These are phyloP conservation scores for Ichneumon xanthorius DNA, from an alignment of 2,888 invertebrate species.

Conservation along the genomic window DNA sequence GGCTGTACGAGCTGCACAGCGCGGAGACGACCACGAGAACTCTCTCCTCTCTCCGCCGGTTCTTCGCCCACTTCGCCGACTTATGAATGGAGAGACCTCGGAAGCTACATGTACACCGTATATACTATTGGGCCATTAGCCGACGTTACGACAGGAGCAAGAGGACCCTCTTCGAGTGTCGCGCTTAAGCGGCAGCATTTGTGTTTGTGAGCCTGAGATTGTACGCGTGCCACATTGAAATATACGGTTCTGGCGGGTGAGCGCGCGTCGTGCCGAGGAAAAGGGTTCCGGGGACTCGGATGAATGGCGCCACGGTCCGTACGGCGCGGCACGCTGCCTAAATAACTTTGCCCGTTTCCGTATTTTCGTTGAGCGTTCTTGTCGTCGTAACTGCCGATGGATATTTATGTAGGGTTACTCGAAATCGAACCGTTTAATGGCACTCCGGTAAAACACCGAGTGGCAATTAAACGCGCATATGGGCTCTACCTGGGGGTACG, in stretches of 20 bases:
- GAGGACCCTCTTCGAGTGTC: slow-evolving; percentile 60
- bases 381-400: slow-evolving; percentile 16
- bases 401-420: slow-evolving; percentile 5
- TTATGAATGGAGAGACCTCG: slow-evolving; percentile 77
- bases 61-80: slow-evolving; percentile 63
- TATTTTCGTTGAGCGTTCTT: slow-evolving; percentile 1
- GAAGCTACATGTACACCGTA: slow-evolving; percentile 66
- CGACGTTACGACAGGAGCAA: slow-evolving; percentile 64
- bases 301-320: slow-evolving; percentile 36
- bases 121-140: slow-evolving; percentile 76
- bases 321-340: slow-evolving; percentile 20
- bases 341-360: slow-evolving; percentile 31
- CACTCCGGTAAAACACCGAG: slow-evolving; percentile 8
- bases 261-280: no score
- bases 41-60: slow-evolving; percentile 20
- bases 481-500: no score
- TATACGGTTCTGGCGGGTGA: not conserved
- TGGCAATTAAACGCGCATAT: not conserved
- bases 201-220: slow-evolving; percentile 63
- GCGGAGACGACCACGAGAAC: slow-evolving; percentile 6
- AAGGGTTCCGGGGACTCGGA: slow-evolving; percentile 30
- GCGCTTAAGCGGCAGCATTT: slow-evolving; percentile 36
- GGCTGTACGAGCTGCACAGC: not conserved
- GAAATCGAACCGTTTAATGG: not conserved
- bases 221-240: slow-evolving; percentile 11